Evolutionary conservation across 2,113 vertebrate genomes (phyloP), one percentile per base, ranked within the genome.

Genomic region (Xiphophorus hellerii): DNA sequence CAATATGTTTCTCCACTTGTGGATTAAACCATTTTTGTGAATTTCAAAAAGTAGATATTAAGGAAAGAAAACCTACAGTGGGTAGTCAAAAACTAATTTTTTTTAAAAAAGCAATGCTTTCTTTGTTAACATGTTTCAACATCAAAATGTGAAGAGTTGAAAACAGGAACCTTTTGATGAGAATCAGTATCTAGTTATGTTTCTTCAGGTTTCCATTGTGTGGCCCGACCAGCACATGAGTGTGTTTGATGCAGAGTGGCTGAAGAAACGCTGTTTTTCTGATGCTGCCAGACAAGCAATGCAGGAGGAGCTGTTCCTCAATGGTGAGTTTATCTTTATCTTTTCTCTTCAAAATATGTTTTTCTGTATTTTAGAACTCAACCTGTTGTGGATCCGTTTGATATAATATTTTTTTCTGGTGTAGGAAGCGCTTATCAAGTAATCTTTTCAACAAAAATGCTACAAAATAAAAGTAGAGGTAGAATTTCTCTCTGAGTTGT

Each of bases 251-350:
- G 90, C 96, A 5, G 93, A 96, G 0, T 98, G 97, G 97, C 84
- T 99, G 86, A 97, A 96, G 91, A 96, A 94, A 87, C 93, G 95
- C 74, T 97, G 97, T 68, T 99, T 99, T 90, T 97, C 97, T 28
- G 84, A 94, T 62, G 86, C 92, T 85, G 93, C 96, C 85, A 95
- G 97, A 92, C 93, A 92, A 89, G 91, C 91, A 31, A 77, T 95
- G 77, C 93, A 74, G 80, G 93, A 95, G 84, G 94, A 97, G 88
- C 90, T 97, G 27, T 98, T 98, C 93, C 92, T 96, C 42, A 95
- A 96, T 85, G 94, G 97, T 98, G 94, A 88, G 94, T 89, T 10
- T 0, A 14, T 4, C 7, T 71, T 72, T 78, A 2, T 25, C 27
- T 58, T 28, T 48, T 62, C 13, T 12, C 9, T 17, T 1, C 20